These are phyloP conservation scores for Guaruba guarouba DNA, from an alignment of 2,113 vertebrate genomes.

Conservation along the genomic window DNA sequence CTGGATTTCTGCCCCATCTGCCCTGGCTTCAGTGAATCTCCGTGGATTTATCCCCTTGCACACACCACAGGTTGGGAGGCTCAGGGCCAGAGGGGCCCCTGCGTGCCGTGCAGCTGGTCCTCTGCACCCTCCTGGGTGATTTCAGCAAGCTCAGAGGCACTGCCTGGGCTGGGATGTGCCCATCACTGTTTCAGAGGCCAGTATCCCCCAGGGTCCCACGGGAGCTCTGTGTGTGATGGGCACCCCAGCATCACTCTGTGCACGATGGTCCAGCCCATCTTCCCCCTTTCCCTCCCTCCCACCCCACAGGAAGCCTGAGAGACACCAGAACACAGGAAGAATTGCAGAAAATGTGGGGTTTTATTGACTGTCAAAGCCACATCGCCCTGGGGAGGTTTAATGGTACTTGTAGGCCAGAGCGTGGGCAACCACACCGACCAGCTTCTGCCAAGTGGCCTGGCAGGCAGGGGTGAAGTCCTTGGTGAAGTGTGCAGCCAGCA, in stretches of 20 bases:
- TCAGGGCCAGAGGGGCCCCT: not conserved
- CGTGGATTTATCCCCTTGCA: not conserved
- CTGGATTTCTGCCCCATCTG: not conserved
- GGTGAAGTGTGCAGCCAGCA: conserved; percentile 67
- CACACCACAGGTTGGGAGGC: not conserved
- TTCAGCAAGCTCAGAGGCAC: not conserved
- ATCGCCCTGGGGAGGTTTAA: conserved; percentile 7
- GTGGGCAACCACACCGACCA: conserved; percentile 77
- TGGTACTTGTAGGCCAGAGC: conserved; percentile 83
- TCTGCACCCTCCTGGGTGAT: accelerated
- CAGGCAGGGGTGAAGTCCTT: conserved; percentile 63
- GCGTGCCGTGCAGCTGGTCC: not conserved
- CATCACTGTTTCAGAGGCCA: accelerated
- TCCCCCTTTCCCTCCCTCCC: not conserved
- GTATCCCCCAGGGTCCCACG: not conserved
- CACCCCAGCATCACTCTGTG: not conserved
- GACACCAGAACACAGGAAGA: not conserved
- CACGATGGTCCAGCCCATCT: accelerated
- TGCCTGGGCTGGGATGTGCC: not conserved
- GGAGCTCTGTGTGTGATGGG: accelerated
- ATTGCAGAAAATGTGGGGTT: not conserved
- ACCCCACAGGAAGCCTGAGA: not conserved
- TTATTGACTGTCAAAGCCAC: not conserved
- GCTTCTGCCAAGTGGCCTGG: conserved; percentile 82
- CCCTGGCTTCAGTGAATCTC: not conserved